These are phyloP conservation scores for Cephalopholis sonnerati DNA, from an alignment of 2,113 vertebrate species.

Conservation along the genomic window DNA sequence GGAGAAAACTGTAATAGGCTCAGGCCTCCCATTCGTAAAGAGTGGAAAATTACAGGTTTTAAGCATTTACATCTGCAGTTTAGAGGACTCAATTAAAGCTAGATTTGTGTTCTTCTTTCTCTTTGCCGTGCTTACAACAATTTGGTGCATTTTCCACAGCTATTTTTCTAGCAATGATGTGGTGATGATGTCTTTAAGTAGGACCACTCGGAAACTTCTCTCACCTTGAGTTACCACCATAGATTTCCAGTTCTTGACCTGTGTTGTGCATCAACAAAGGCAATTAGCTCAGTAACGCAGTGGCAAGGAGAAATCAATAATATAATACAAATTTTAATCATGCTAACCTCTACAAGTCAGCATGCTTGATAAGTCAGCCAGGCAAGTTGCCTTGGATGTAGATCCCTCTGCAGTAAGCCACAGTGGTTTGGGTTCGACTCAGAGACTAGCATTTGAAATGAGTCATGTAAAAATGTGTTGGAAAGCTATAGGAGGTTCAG, in stretches of 20 bases:
- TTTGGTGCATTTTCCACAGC: not conserved
- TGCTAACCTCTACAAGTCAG: not conserved
- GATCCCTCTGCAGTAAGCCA: no score
- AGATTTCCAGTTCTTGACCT: not conserved
- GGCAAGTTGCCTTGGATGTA: no score
- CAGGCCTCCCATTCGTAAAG: constrained; percentile 20
- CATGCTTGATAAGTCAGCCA: no score
- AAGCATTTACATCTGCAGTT: constrained; percentile 26
- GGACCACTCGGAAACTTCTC: not conserved
- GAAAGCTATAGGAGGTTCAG: no score
- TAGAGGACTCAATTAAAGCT: constrained; percentile 16
- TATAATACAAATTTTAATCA: not conserved
- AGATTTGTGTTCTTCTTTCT: not conserved
- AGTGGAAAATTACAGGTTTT: constrained; percentile 46
- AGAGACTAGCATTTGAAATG: no score
- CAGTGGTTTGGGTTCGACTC: no score
- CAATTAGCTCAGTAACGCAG: not conserved
- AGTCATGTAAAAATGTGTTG: no score
- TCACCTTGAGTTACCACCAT: not conserved
- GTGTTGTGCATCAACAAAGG: constrained; percentile 5
- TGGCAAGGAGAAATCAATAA: not conserved
- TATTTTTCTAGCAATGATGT: not conserved
- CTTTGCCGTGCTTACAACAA: not conserved
- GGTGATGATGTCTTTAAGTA: not conserved
- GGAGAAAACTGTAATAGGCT: constrained; percentile 44